phyloP scores from a whole-genome alignment of 2,797 vertebrate genomes.

The Enteromius trimaculatus region DNA sequence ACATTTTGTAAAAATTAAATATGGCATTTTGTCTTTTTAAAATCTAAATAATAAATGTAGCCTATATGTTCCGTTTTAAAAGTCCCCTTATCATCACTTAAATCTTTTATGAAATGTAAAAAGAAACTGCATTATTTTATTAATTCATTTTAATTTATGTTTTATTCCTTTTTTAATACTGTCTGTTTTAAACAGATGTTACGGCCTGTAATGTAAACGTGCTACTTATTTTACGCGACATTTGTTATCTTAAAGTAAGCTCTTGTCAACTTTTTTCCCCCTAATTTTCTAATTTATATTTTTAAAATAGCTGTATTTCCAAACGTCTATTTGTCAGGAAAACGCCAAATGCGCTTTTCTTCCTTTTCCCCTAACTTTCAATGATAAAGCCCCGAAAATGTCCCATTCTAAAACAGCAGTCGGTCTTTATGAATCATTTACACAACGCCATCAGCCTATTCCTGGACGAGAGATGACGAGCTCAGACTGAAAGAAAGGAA shows the following conservation, averaged over 20 bases:
- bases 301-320: neutral
- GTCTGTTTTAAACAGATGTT: neutral
- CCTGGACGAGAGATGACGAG: slow-evolving; percentile 55
- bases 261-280: neutral
- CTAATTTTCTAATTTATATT: neutral
- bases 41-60: no score
- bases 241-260: neutral
- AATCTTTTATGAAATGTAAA: neutral
- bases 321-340: slow-evolving; percentile 46
- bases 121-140: neutral
- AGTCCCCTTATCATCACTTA: neutral
- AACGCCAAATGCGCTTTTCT: slow-evolving; percentile 43
- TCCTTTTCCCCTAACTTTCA: slow-evolving; percentile 24
- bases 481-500: slow-evolving; percentile 54
- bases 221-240: neutral
- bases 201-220: neutral
- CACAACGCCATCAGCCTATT: slow-evolving; percentile 53
- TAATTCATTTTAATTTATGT: neutral
- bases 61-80: neutral
- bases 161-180: neutral
- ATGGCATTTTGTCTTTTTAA: neutral
- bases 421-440: slow-evolving; percentile 54
- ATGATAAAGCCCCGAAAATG: slow-evolving; percentile 13
- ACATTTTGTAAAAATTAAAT: neutral
- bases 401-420: slow-evolving; percentile 47